phyloP scores from a whole-genome alignment of 2,888 invertebrate species.

The Torymus texanus region DNA sequence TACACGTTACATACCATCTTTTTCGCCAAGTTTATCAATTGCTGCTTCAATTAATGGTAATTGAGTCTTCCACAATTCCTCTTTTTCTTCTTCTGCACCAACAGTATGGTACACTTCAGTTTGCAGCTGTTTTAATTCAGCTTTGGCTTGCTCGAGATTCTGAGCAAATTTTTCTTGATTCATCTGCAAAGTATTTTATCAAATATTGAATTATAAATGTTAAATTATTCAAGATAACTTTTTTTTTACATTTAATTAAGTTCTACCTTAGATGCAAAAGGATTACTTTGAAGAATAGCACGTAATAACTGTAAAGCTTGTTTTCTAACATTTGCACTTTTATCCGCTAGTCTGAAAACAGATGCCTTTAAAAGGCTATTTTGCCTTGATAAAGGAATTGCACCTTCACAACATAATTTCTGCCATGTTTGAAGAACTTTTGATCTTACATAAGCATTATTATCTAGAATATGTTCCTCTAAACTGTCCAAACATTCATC shows the following conservation, averaged over 20 bases:
- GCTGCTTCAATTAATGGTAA: slow-evolving; percentile 66
- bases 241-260: slow-evolving; percentile 65
- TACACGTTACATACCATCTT: slow-evolving; percentile 52
- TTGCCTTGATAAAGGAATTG: slow-evolving; percentile 85
- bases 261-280: slow-evolving; percentile 85
- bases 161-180: slow-evolving; percentile 78
- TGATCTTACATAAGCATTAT: slow-evolving; percentile 89
- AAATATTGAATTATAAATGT: slow-evolving; percentile 12
- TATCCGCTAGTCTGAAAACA: slow-evolving; percentile 86
- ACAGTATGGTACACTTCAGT: slow-evolving; percentile 56
- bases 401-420: slow-evolving; percentile 85
- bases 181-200: slow-evolving; percentile 69
- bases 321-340: slow-evolving; percentile 89
- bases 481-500: slow-evolving; percentile 89
- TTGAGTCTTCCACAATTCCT: slow-evolving; percentile 66
- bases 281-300: slow-evolving; percentile 88
- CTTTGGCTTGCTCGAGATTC: slow-evolving; percentile 79
- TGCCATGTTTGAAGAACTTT: slow-evolving; percentile 91
- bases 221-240: slow-evolving; percentile 19
- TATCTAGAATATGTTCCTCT: slow-evolving; percentile 89
- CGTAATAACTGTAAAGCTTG: slow-evolving; percentile 87
- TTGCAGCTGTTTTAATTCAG: slow-evolving; percentile 78
- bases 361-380: slow-evolving; percentile 81
- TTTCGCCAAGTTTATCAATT: slow-evolving; percentile 61
- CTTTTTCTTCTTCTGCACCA: slow-evolving; percentile 66